These are phyloP conservation scores for Catharus bicknelli DNA, from an alignment of 2,113 vertebrate species.

Conservation along the genomic window DNA sequence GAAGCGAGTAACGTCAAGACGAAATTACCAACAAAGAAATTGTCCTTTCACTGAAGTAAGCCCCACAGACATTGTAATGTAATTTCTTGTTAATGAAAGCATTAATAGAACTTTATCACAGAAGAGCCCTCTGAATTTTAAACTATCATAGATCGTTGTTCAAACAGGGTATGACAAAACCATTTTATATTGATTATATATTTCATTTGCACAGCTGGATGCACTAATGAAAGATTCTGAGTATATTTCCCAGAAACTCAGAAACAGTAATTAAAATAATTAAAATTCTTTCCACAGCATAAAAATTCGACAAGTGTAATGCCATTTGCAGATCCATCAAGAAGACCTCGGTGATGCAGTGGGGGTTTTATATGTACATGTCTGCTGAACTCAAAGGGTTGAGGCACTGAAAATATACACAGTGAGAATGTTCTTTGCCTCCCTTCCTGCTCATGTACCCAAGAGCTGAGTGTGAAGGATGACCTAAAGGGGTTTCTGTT, in stretches of 20 bases:
- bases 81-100: constrained; percentile 52
- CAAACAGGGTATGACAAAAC: constrained; percentile 47
- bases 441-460: neutral
- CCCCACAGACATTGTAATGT: constrained; percentile 39
- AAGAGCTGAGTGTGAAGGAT: neutral
- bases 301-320: neutral
- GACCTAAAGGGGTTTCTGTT: neutral
- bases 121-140: constrained; percentile 38
- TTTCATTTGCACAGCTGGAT: constrained; percentile 62
- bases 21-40: constrained; percentile 56
- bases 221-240: constrained; percentile 42
- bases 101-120: constrained; percentile 44
- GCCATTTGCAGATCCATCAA: neutral
- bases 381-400: neutral
- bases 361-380: neutral
- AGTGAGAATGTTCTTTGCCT: neutral
- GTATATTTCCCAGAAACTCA: constrained; percentile 45
- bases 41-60: constrained; percentile 29
- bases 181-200: constrained; percentile 58
- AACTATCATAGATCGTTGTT: constrained; percentile 34
- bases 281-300: constrained; percentile 9
- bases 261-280: constrained; percentile 53
- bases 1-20: constrained; percentile 1
- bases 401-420: neutral
- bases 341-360: neutral